Base-by-base conservation (phyloP, 1,140 invertebrate species). In the Drosophila sp. region DNA sequence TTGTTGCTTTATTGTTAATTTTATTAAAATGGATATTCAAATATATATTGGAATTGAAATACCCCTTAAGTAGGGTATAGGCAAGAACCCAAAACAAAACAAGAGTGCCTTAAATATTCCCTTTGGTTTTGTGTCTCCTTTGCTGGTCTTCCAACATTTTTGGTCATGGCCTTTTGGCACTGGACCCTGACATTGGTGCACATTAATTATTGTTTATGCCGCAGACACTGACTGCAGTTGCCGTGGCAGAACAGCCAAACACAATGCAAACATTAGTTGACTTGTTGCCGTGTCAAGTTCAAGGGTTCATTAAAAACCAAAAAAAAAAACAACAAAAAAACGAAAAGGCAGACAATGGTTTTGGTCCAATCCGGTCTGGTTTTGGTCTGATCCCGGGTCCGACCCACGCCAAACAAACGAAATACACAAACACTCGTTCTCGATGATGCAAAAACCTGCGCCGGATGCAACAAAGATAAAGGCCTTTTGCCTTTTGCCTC, bases 241-340 rank as follows among this genome's bases (percentile, higher is more conserved):
- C 44, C 7, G 32, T 11, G 67, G 50, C 50, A 44, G 30, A 56
- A 60, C 32, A 54, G 70, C 60, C 69, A 73, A 17, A 76, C 54
- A 84, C 81, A 85, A 71, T 87, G 83, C 83, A 86, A 50, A 79
- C 83, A 79, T 63, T 66, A 62, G 7, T 64, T 66, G 63, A 47
- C 80, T 80, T 69, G 81, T 76, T 72, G 81, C 81, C 56, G 81
- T 80, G 69, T 87, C 83, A 87, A 87, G 83, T 87, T 87, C 83
- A 87, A 86, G 83, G 79, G 83, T 89, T 84, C 80, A 84, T 84
- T 84, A 84, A 79, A 72, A 69, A 54, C 29, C n/a, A 17, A 41
- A 78, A 71, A 10, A 40, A 68, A 50, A 35, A 41, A 17, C 11
- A 78, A 75, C 5, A 44, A 23, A 47, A 47, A 7, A 6, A 41